These are phyloP conservation scores for Narcine bancroftii DNA, from an alignment of 2,113 vertebrate species.

Conservation along the genomic window DNA sequence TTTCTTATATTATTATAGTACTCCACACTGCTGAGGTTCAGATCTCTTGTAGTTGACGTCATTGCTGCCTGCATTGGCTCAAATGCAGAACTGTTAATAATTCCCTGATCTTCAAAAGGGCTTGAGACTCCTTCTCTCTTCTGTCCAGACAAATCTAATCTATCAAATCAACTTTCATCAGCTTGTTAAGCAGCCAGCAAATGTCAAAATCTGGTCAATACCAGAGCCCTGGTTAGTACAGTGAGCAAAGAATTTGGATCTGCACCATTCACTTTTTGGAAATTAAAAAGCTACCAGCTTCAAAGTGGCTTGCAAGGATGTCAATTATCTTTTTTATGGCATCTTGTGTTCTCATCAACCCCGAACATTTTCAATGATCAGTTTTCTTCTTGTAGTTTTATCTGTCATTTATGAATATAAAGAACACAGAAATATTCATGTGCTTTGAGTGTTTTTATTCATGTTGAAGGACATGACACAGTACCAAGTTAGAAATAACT, in stretches of 20 bases:
- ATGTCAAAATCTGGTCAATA: no score
- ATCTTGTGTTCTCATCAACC: background rate
- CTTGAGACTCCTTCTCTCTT: background rate
- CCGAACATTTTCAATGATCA: background rate
- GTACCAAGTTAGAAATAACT: background rate
- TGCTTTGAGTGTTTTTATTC: background rate
- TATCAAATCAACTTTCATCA: background rate
- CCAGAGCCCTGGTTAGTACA: no score
- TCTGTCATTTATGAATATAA: background rate
- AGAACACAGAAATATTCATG: background rate
- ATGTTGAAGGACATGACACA: background rate
- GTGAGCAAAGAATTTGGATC: no score
- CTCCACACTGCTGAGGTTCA: background rate
- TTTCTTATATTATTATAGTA: background rate
- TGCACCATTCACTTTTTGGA: no score
- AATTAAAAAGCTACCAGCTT: no score
- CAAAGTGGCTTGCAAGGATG: no score
- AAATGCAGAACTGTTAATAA: background rate
- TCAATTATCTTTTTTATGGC: background rate
- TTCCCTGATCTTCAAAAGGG: background rate
- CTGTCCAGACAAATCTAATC: background rate
- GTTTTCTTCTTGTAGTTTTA: background rate
- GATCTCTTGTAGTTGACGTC: background rate
- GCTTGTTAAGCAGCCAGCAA: background rate
- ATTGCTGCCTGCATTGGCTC: background rate